Percentiles rank a stretch among this genome's conserved stretches.
Conservation (phyloP, 92 coral and sea anemone species). For the Zoanthus solanderi region DNA sequence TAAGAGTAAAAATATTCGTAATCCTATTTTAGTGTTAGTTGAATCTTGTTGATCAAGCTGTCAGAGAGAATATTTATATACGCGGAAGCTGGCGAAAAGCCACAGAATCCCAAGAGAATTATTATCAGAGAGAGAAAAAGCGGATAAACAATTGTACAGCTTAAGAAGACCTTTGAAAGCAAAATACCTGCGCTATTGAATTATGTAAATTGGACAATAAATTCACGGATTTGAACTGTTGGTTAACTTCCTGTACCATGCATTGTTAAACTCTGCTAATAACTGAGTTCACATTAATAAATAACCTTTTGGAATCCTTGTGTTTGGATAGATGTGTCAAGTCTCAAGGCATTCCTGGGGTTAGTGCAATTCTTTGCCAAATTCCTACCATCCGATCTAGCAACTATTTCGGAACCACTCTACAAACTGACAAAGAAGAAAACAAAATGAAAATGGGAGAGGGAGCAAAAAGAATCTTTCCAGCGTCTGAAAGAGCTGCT, state of each 20-base stretch:
- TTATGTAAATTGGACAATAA: neutral
- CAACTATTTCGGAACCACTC: constrained; percentile 18
- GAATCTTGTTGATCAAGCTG: neutral
- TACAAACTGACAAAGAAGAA: constrained; percentile 26
- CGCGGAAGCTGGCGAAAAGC: neutral
- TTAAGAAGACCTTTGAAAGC: neutral
- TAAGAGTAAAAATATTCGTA: neutral
- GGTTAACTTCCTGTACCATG: neutral
- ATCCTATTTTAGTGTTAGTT: neutral
- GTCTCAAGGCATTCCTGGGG: constrained; percentile 33
- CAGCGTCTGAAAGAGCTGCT: constrained; percentile 16
- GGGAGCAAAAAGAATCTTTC: constrained; percentile 7
- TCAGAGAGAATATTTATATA: constrained; percentile 13
- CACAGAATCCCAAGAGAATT: neutral
- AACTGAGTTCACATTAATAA: neutral
- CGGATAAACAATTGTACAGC: neutral
- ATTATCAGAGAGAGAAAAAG: constrained; percentile 11
- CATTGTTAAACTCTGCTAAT: neutral
- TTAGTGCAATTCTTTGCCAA: constrained; percentile 4
- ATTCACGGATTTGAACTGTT: constrained; percentile 24
- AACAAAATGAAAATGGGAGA: neutral
- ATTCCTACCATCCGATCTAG: constrained; percentile 27
- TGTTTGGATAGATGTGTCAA: constrained; percentile 4
- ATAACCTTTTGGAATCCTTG: too few species aligned
- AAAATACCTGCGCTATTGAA: constrained; percentile 3